Evolutionary conservation across 1,140 invertebrate genomes (phyloP), one percentile per base, ranked within the genome.

Genomic region (Samia ricini): DNA sequence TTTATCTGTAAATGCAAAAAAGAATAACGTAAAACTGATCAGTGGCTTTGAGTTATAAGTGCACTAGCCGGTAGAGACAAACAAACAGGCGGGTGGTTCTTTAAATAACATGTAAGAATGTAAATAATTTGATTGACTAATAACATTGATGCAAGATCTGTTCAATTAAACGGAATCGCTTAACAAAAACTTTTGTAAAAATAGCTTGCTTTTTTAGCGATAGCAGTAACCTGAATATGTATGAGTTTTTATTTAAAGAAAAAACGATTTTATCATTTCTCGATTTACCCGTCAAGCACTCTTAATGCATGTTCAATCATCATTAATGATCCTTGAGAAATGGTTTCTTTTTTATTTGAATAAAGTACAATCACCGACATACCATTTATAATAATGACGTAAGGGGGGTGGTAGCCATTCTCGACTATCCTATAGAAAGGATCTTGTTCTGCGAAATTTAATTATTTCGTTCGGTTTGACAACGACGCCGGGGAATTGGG

Each of bases 351-450:
- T 23, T 24, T 24, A 23, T 24, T 19, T 20, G 26, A 18, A 57
- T 20, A 42, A 12, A 24, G 56, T 26, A 57, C 26, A 36, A 36
- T 57, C 56, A 57, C 18, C 49, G 57, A 59, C 20, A 12, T 49
- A 63, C 65, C 68, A 74, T 74, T 62, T 62, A 71, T 63, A 71
- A 66, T 61, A 58, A 71, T 74, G 68, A 65, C 52, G 24, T 29
- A 36, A 26, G 29, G 8, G n/a, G n/a, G 24, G 1, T 33, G 18
- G n/a, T n/a, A 24, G 10, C n/a, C 54, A 12, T 42, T 42, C 33
- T 42, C 33, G 33, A 42, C 33, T 26, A 29, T 56, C 24, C n/a
- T 57, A 33, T 33, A 2, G 36, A 36, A 33, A 57, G 33, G 8
- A 36, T 54, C n/a, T 54, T 57, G 2, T 19, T 6, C 26, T 12